These are phyloP conservation scores for Drosophila kohkoa DNA, from an alignment of 1,140 invertebrate species.

Conservation along the genomic window DNA sequence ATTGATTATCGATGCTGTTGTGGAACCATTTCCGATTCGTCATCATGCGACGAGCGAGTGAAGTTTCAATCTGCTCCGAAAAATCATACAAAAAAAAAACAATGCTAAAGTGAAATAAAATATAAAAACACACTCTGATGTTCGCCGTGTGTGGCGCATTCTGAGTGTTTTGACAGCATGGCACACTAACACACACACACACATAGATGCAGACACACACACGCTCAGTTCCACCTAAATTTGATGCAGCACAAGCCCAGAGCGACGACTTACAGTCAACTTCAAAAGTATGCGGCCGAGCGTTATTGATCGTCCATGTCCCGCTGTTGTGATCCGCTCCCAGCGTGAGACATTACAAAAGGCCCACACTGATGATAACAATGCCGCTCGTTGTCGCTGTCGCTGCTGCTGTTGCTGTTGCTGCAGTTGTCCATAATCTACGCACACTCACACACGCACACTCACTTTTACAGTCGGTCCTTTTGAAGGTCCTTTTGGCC, in stretches of 20 bases:
- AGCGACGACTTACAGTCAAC: slow-evolving; percentile 29
- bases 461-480: slow-evolving; percentile 45
- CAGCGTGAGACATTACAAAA: slow-evolving; percentile 56
- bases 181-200: slow-evolving; percentile 29
- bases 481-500: slow-evolving; percentile 81
- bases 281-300: slow-evolving; percentile 52
- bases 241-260: slow-evolving; percentile 52
- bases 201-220: slow-evolving; percentile 21
- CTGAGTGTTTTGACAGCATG: slow-evolving; percentile 58
- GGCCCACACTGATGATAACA: slow-evolving; percentile 47
- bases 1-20: slow-evolving; percentile 69
- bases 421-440: slow-evolving; percentile 61
- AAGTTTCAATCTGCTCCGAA: slow-evolving; percentile 53
- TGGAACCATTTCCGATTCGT: slow-evolving; percentile 75
- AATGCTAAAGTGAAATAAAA: slow-evolving; percentile 18
- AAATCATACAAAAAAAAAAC: slow-evolving; percentile 2
- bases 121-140: slow-evolving; percentile 25
- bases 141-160: slow-evolving; percentile 52
- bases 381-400: slow-evolving; percentile 63
- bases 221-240: slow-evolving; percentile 56
- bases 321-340: slow-evolving; percentile 78
- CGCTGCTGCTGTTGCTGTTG: slow-evolving; percentile 15
- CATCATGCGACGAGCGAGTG: slow-evolving; percentile 60
- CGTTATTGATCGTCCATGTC: slow-evolving; percentile 76
- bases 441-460: slow-evolving; percentile 27